These are phyloP conservation scores for Cheilosia scutellata DNA, from an alignment of 2,888 invertebrate species.

Conservation along the genomic window DNA sequence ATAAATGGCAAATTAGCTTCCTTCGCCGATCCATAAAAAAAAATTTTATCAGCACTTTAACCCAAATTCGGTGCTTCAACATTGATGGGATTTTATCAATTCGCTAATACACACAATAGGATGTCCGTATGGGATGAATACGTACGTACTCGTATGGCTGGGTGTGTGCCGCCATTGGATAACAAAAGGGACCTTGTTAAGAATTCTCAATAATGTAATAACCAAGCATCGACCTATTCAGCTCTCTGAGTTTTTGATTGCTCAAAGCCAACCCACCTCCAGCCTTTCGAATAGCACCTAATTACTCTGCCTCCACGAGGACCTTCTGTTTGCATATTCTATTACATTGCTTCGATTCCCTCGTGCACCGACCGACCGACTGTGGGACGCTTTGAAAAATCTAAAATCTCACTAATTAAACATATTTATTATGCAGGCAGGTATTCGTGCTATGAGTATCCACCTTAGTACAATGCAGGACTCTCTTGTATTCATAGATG, in stretches of 20 bases:
- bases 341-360: constrained; percentile 51
- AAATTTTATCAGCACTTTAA: constrained; percentile 60
- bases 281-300: constrained; percentile 17
- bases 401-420: constrained; percentile 67
- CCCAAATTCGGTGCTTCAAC: constrained; percentile 4
- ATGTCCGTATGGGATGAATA: constrained; percentile 54
- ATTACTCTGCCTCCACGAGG: constrained; percentile 52
- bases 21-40: constrained; percentile 45
- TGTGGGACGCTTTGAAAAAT: constrained; percentile 43
- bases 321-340: constrained; percentile 64
- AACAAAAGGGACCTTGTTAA: constrained; percentile 57
- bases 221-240: constrained; percentile 70
- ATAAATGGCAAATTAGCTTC: constrained; percentile 64
- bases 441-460: not conserved
- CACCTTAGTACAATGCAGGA: constrained; percentile 37
- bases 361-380: not conserved
- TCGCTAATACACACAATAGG: constrained; percentile 57
- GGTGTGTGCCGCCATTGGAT: constrained; percentile 14
- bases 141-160: not conserved
- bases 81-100: constrained; percentile 40
- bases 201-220: constrained; percentile 72
- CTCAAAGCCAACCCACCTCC: not conserved
- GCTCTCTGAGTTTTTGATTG: constrained; percentile 60
- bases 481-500: constrained; percentile 41
- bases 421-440: constrained; percentile 65